Evolutionary conservation across 2,888 invertebrate genomes (phyloP), one percentile per base, ranked within the genome.

Genomic region (Pollenia amentaria): DNA sequence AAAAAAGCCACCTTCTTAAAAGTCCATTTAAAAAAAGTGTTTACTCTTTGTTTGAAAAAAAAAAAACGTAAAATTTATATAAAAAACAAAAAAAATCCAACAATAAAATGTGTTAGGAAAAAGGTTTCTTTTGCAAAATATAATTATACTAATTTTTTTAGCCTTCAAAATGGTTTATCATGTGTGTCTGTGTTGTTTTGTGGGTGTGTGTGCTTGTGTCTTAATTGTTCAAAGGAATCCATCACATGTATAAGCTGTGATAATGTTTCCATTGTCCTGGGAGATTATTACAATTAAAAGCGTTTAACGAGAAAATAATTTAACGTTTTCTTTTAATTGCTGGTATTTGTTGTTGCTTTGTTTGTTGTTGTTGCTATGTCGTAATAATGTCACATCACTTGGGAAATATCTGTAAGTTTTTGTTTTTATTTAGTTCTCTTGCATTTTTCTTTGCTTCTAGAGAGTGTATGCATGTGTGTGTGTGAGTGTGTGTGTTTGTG

Each of bases 231-330:
- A 18, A 16, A 55, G 40, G 44, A 65, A 73, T 73, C 12, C 55
- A 55, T 72, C 53, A 67, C 29, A 29, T 29, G 29, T 67, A 29
- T 81, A 57, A 57, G 40, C 14, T 65, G 67, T 65, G 60, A 79
- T 84, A 87, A 80, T 62, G 62, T 73, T 69, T 57, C 76, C 65
- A 76, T 65, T 80, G 44, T 80, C 83, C 70, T 70, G 16, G 46
- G 86, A 64, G 79, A 76, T 57, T 77, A 42, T 65, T 72, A 72
- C 65, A 87, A 80, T 87, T 80, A 80, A 21, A 80, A 76, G 29
- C 84, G 67, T 83, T 83, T 79, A 77, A 82, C 48, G 29, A 55
- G 40, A 77, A 65, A 78, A 78, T 86, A 82, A 64, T 75, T 46
- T 72, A 64, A 53, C 38, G n/a, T 65, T 73, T 79, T 81, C 57